Percentiles rank a stretch among this genome's conserved stretches.
Conservation (phyloP, 1,140 invertebrate genomes). For the Hycleus phaleratus region DNA sequence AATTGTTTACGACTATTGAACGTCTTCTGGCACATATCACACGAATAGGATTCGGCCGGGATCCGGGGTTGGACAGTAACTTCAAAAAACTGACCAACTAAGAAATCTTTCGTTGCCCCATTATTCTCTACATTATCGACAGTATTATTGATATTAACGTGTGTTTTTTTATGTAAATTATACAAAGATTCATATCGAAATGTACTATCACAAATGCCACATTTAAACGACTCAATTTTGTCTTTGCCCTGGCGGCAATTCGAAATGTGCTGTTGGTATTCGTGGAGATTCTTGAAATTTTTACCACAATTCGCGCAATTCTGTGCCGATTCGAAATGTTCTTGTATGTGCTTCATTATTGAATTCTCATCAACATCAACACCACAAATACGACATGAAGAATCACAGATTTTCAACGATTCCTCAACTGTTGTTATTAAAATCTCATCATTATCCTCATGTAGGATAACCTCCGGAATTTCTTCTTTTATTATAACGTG, state of each 20-base stretch:
- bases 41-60: background rate
- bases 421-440: background rate
- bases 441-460: background rate
- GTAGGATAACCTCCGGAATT: background rate
- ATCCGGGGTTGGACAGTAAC: background rate
- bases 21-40: background rate
- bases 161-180: constrained; percentile 2
- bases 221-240: background rate
- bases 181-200: constrained; percentile 1
- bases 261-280: background rate
- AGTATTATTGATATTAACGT: background rate
- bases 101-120: too few species aligned
- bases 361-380: background rate
- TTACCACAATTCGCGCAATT: constrained; percentile 1
- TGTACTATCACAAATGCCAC: background rate
- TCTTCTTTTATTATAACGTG: constrained; percentile 4
- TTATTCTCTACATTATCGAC: background rate
- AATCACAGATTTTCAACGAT: background rate
- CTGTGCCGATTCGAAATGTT: background rate
- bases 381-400: constrained; percentile 1
- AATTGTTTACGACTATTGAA: background rate
- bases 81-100: background rate
- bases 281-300: constrained; percentile 1
- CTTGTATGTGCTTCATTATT: constrained; percentile 2
- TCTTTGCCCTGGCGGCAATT: background rate